These are phyloP conservation scores for Miltochrista miniata DNA, from an alignment of 2,888 invertebrate genomes.

Conservation along the genomic window DNA sequence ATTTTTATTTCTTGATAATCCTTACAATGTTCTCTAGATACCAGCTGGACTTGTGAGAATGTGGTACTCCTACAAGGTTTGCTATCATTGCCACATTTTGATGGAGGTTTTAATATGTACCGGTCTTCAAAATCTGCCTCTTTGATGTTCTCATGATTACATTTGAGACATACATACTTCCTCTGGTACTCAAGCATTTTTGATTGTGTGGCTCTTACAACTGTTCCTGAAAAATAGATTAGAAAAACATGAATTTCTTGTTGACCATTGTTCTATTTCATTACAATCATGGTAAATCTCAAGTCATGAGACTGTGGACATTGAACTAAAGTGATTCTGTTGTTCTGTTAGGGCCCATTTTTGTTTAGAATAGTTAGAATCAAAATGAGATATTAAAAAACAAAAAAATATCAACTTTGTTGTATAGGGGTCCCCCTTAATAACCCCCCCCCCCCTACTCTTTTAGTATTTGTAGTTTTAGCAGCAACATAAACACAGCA, in stretches of 20 bases:
- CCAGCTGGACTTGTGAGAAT: conserved; percentile 77
- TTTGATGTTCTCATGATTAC: conserved; percentile 86
- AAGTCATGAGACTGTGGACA: too few species aligned
- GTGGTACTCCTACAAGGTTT: conserved; percentile 81
- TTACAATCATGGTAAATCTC: too few species aligned
- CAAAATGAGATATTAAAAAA: too few species aligned
- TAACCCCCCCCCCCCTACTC: too few species aligned
- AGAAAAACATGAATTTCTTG: not conserved
- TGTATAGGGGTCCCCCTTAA: too few species aligned
- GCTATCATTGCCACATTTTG: conserved; percentile 81
- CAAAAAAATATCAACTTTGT: too few species aligned
- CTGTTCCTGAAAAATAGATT: conserved; percentile 85
- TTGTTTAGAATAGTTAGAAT: too few species aligned
- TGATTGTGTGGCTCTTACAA: conserved; percentile 89
- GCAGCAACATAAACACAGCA: too few species aligned
- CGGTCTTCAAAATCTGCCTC: conserved; percentile 88
- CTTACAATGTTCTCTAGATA: conserved; percentile 86
- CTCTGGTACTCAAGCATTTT: conserved; percentile 90
- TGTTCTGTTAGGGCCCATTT: too few species aligned
- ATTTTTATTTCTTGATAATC: conserved; percentile 95
- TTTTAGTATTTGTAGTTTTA: too few species aligned
- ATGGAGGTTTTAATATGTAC: conserved; percentile 83
- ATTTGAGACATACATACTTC: conserved; percentile 90
- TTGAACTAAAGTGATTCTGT: too few species aligned
- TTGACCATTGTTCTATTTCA: too few species aligned